Percentiles rank a stretch among this genome's conserved stretches.
Conservation (phyloP, 2,113 vertebrate species). For the cattle (Bos taurus) region DNA sequence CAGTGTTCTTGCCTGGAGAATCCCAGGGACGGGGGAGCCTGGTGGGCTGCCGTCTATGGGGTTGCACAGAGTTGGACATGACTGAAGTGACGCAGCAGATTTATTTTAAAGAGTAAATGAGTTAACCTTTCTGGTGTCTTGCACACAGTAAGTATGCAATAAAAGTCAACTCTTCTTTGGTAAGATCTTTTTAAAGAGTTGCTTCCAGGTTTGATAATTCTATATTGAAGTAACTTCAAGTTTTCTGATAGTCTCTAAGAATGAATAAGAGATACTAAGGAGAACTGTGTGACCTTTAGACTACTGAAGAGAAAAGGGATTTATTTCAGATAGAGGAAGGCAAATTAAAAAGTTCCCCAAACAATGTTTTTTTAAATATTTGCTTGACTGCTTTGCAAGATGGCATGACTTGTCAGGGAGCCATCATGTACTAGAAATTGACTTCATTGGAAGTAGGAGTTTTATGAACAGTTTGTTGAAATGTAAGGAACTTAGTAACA, state of each 20-base stretch:
- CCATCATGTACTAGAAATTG: background rate
- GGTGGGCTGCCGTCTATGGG: no score
- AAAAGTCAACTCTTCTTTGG: background rate
- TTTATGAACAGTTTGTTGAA: background rate
- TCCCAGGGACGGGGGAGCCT: no score
- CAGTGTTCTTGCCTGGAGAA: no score
- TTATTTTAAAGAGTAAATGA: slow-evolving; percentile 11
- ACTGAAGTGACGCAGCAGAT: background rate
- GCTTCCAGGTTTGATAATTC: background rate
- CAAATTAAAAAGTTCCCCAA: background rate
- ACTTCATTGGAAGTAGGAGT: background rate
- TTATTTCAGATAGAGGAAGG: background rate
- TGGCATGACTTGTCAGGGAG: background rate
- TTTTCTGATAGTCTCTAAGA: background rate
- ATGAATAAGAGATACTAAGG: background rate
- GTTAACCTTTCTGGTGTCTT: background rate
- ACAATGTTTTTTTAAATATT: background rate
- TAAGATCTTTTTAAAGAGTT: background rate
- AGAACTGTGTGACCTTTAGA: slow-evolving; percentile 2
- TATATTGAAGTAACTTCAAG: background rate
- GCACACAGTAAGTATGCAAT: background rate
- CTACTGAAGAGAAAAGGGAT: background rate
- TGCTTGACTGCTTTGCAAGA: background rate
- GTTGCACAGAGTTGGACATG: no score
- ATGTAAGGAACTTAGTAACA: background rate